Evolutionary conservation across 2,888 invertebrate species (phyloP).

Genomic region (Acanthosoma haemorrhoidale): DNA sequence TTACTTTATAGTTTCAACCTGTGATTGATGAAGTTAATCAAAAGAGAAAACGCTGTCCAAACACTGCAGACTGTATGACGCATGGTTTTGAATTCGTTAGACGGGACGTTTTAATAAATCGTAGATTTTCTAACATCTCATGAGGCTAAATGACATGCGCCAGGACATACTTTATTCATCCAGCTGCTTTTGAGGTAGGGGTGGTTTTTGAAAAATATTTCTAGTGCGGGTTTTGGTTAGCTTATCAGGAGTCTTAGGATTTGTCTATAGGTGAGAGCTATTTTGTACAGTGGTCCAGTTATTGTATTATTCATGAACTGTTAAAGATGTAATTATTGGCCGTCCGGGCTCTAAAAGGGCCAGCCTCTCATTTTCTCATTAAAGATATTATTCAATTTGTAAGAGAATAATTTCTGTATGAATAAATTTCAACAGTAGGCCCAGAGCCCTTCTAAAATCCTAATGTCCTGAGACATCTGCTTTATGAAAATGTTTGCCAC

Average conservation of each 20-base stretch:
- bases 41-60: constrained; percentile 19
- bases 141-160: too few species aligned
- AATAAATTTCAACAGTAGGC: too few species aligned
- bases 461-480: too few species aligned
- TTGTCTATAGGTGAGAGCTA: too few species aligned
- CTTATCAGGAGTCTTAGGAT: too few species aligned
- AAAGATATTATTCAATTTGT: background rate
- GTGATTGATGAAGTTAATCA: constrained; percentile 22
- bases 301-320: background rate
- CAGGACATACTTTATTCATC: background rate
- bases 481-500: too few species aligned
- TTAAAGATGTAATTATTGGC: background rate
- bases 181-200: background rate
- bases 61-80: constrained; percentile 4
- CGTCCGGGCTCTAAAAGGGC: too few species aligned
- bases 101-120: too few species aligned
- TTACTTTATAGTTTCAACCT: constrained; percentile 4
- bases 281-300: background rate
- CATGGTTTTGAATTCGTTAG: background rate
- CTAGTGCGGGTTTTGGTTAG: too few species aligned
- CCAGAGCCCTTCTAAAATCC: too few species aligned
- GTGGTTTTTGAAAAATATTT: too few species aligned
- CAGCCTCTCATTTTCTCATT: background rate
- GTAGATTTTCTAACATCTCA: too few species aligned
- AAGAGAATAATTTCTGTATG: background rate